A percentile compares a stretch with the other conserved stretches of the same genome.
Evolutionary conservation across 1,140 invertebrate genomes (phyloP).

Genomic region (Lanistes nyassanus): DNA sequence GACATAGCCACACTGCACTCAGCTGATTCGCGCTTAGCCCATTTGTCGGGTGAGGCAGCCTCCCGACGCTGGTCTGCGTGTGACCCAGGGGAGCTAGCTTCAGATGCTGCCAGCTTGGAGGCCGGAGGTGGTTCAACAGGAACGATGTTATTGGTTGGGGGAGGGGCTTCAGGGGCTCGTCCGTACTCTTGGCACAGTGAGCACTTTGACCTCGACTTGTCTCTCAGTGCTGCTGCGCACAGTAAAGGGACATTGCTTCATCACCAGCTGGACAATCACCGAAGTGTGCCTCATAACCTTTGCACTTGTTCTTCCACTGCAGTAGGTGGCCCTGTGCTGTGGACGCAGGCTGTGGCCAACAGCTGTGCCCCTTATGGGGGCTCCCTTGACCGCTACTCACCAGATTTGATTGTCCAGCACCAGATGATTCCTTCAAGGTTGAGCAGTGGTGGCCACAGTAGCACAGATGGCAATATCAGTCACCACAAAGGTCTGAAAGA

Average conservation of each 20-base stretch:
- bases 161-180: constrained; percentile 37
- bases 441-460: constrained; percentile 54
- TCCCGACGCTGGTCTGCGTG: constrained; percentile 53
- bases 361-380: constrained; percentile 22
- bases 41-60: constrained; percentile 53
- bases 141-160: constrained; percentile 43
- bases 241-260: constrained; percentile 1
- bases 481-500: constrained; percentile 56
- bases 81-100: constrained; percentile 34
- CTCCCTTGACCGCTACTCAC: constrained; percentile 41
- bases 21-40: constrained; percentile 51
- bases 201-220: constrained; percentile 58
- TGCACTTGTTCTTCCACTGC: constrained; percentile 8
- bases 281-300: constrained; percentile 34
- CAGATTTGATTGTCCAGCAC: constrained; percentile 43
- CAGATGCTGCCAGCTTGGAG: background rate
- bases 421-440: constrained; percentile 57
- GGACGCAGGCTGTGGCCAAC: constrained; percentile 45
- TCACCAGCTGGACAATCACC: constrained; percentile 46
- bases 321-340: constrained; percentile 23
- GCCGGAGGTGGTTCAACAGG: constrained; percentile 27
- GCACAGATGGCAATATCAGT: constrained; percentile 46
- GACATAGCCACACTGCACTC: constrained; percentile 56
- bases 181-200: constrained; percentile 63
- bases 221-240: constrained; percentile 22